Evolutionary conservation across 1,140 invertebrate species (phyloP).

Genomic region (Reticulitermes speratus): DNA sequence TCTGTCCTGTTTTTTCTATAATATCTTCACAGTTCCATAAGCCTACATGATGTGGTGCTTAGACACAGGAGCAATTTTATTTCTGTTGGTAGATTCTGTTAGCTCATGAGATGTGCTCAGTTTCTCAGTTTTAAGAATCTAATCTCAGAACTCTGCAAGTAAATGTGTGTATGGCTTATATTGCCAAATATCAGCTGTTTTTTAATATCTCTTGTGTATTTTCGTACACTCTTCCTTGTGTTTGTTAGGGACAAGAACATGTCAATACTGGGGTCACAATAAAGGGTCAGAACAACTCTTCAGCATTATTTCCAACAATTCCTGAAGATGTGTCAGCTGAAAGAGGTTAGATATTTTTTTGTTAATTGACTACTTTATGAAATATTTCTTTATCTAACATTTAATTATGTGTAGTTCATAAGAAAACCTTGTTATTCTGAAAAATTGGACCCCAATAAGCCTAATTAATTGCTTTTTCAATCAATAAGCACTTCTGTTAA

Average conservation of each 20-base stretch:
- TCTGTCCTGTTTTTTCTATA: too few relatives aligned
- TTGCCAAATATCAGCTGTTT: background rate
- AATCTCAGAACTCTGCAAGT: too few relatives aligned
- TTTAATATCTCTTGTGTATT: background rate
- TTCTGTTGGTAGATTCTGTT: too few relatives aligned
- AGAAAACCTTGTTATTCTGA: slow-evolving; percentile 11
- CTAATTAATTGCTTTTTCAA: too few relatives aligned
- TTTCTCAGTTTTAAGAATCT: too few relatives aligned
- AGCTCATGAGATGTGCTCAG: too few relatives aligned
- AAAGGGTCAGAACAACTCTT: slow-evolving; percentile 25
- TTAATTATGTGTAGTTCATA: background rate
- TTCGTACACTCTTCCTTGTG: slow-evolving; percentile 18
- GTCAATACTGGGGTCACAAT: slow-evolving; percentile 3
- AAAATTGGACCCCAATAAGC: background rate
- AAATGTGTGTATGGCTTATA: too few relatives aligned
- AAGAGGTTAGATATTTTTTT: slow-evolving; percentile 28
- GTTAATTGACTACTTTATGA: background rate
- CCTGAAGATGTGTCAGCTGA: slow-evolving; percentile 25
- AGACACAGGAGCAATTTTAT: too few relatives aligned
- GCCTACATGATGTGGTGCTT: too few relatives aligned
- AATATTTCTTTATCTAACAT: background rate
- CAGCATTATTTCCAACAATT: slow-evolving; percentile 28
- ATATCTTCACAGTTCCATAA: too few relatives aligned
- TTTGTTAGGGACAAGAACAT: slow-evolving; percentile 26
- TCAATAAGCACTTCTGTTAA: too few relatives aligned